Evolutionary conservation across 1,140 invertebrate species (phyloP).

Genomic region (Drosophila simulans): DNA sequence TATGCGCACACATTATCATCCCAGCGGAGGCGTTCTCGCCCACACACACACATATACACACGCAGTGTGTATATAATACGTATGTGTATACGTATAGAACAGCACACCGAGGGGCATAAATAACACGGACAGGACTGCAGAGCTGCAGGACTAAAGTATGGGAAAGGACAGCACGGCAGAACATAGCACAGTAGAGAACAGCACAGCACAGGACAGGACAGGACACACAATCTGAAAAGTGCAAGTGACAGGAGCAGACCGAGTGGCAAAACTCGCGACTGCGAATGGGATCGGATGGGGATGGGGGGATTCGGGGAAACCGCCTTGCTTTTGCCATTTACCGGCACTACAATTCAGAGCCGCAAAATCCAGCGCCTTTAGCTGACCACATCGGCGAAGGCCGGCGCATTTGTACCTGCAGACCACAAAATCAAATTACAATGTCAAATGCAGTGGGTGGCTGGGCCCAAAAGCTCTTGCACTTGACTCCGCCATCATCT

Average conservation of each 20-base stretch:
- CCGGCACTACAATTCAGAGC: neutral
- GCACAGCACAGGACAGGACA: conserved; percentile 6
- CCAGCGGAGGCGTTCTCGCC: conserved; percentile 20
- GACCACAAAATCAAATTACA: conserved; percentile 75
- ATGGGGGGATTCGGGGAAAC: neutral
- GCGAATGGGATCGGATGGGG: too few relatives aligned
- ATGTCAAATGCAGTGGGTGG: conserved; percentile 30
- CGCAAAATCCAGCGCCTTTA: conserved; percentile 4
- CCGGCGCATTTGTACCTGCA: conserved; percentile 46
- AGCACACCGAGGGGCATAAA: conserved; percentile 24
- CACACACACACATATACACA: neutral
- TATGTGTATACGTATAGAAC: neutral
- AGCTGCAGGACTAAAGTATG: too few relatives aligned
- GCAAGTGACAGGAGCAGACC: conserved; percentile 53
- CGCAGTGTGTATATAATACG: neutral
- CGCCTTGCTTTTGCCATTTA: neutral
- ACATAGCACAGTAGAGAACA: neutral
- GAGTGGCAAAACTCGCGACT: conserved; percentile 38
- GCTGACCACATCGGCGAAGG: conserved; percentile 42
- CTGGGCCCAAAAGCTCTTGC: too few relatives aligned
- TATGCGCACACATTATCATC: conserved; percentile 76
- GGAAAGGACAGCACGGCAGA: neutral
- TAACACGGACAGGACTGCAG: conserved; percentile 20
- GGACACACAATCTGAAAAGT: conserved; percentile 47
- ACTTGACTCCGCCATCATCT: neutral